Conservation (phyloP, 2,797 vertebrate species). For the Megalops cyprinoides region DNA sequence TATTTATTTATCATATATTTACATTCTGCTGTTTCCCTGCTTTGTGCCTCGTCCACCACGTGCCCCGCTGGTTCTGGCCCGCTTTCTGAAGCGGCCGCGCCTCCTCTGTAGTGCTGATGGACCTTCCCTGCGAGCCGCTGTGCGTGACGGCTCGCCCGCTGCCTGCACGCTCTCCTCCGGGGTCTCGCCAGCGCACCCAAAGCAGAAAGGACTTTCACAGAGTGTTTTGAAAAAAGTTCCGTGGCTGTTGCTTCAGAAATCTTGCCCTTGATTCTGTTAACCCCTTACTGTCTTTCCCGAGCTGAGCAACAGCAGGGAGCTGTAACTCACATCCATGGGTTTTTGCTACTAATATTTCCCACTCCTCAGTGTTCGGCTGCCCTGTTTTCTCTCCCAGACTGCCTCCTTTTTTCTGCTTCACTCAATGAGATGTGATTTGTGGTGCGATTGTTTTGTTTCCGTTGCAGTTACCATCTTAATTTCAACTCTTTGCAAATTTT, state of each 20-base stretch:
- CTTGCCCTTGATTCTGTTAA: not conserved
- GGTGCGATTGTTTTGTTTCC: too few relatives aligned
- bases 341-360: too few relatives aligned
- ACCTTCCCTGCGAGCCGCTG: constrained; percentile 14
- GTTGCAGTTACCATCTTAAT: too few relatives aligned
- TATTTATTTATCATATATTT: too few relatives aligned
- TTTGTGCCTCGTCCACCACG: constrained; percentile 7
- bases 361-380: too few relatives aligned
- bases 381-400: too few relatives aligned
- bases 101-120: constrained; percentile 44
- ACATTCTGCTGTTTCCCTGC: too few relatives aligned
- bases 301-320: not conserved
- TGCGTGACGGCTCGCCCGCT: too few relatives aligned
- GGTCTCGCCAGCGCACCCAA: constrained; percentile 32
- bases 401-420: too few relatives aligned
- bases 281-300: not conserved
- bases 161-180: constrained; percentile 12
- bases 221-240: not conserved
- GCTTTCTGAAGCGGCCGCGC: constrained; percentile 38
- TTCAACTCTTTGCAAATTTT: too few relatives aligned
- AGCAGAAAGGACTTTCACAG: not conserved
- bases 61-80: constrained; percentile 38
- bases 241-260: not conserved
- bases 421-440: too few relatives aligned
- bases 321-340: not conserved